Conservation (phyloP, 2,888 invertebrate genomes). For the Tribolium freemani region DNA sequence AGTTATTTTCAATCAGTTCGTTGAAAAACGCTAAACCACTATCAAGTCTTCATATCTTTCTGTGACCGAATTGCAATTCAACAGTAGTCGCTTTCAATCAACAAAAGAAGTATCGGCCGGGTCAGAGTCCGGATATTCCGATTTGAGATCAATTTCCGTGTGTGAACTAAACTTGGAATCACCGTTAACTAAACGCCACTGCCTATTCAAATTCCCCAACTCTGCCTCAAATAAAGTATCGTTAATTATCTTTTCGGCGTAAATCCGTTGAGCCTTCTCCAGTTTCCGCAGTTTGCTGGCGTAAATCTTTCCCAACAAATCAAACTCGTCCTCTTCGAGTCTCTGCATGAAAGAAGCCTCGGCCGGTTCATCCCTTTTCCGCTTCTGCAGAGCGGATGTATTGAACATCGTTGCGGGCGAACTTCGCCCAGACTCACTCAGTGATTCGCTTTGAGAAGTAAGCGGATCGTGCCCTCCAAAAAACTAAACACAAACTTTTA, state of each 20-base stretch:
- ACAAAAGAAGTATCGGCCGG: slow-evolving; percentile 5
- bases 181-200: background rate
- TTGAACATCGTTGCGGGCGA: slow-evolving; percentile 14
- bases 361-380: background rate
- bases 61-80: too few species aligned
- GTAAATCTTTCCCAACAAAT: slow-evolving; percentile 39
- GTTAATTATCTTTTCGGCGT: slow-evolving; percentile 46
- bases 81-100: background rate
- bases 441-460: slow-evolving; percentile 10
- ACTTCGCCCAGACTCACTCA: slow-evolving; percentile 11
- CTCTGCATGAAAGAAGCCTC: background rate
- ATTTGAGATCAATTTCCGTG: slow-evolving; percentile 5
- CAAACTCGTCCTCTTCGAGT: slow-evolving; percentile 36
- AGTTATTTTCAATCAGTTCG: too few species aligned
- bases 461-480: background rate
- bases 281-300: slow-evolving; percentile 45
- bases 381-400: background rate
- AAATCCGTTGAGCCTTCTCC: slow-evolving; percentile 36
- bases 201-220: slow-evolving; percentile 39
- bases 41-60: too few species aligned
- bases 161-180: background rate
- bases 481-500: background rate
- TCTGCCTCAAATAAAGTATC: slow-evolving; percentile 43
- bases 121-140: slow-evolving; percentile 1
- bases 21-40: too few species aligned